Percentiles rank a stretch among this genome's conserved stretches.
phyloP scores from a whole-genome alignment of 2,888 invertebrate genomes.

The Antitype chi region DNA sequence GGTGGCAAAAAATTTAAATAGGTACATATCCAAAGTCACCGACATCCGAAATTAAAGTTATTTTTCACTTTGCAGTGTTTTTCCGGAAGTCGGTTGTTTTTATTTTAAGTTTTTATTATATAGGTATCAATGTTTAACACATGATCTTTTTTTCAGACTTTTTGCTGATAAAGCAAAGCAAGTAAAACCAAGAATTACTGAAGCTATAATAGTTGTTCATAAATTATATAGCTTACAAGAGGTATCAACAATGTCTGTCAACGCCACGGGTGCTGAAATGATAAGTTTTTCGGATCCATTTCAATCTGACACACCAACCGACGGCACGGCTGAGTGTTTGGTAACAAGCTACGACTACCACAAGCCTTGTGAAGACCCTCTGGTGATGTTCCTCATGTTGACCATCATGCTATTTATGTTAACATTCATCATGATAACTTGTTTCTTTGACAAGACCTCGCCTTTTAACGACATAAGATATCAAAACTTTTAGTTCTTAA shows the following conservation, averaged over 20 bases:
- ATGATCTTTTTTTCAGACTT: slow-evolving; percentile 28
- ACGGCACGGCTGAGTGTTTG: slow-evolving; percentile 20
- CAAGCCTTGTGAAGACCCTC: slow-evolving; percentile 62
- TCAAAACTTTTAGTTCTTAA: slow-evolving; percentile 38
- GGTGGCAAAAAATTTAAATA: too few relatives aligned
- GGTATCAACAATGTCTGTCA: slow-evolving; percentile 28
- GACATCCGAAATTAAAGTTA: too few relatives aligned
- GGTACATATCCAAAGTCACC: too few relatives aligned
- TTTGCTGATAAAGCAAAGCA: background rate
- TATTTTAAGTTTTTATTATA: too few relatives aligned
- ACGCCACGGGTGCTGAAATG: background rate
- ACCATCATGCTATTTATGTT: slow-evolving; percentile 62
- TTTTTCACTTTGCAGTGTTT: too few relatives aligned
- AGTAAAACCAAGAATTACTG: background rate
- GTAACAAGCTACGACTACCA: slow-evolving; percentile 51
- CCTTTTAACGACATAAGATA: slow-evolving; percentile 45
- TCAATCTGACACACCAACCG: background rate
- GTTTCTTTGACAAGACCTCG: slow-evolving; percentile 56
- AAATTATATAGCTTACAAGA: accelerated
- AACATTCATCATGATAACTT: slow-evolving; percentile 47
- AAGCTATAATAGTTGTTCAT: slow-evolving; percentile 1
- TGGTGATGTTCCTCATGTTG: slow-evolving; percentile 57
- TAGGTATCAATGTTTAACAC: too few relatives aligned
- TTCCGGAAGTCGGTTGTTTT: too few relatives aligned
- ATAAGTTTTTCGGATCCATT: background rate